These are phyloP conservation scores for Passer montanus DNA, from an alignment of 2,113 vertebrate genomes.

Conservation along the genomic window DNA sequence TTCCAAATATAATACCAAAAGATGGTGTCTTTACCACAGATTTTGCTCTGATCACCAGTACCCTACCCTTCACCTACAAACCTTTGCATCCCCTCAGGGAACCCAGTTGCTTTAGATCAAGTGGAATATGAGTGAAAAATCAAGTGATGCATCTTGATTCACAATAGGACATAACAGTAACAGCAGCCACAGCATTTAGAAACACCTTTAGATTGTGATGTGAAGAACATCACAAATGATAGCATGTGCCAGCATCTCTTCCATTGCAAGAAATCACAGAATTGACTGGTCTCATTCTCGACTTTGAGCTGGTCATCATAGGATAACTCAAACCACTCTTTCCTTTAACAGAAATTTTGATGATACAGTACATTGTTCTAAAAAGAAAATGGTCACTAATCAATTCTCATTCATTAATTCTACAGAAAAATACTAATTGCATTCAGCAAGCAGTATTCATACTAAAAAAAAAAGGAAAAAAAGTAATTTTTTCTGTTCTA, in stretches of 20 bases:
- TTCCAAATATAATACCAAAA: neutral
- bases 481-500: neutral
- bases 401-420: neutral
- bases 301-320: neutral
- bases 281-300: neutral
- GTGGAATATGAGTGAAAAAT: neutral
- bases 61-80: neutral
- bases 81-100: neutral
- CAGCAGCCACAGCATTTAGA: neutral
- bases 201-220: neutral
- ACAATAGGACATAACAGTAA: neutral
- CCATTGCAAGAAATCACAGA: neutral
- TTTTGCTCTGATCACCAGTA: neutral
- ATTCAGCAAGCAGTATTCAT: neutral
- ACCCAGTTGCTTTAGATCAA: neutral
- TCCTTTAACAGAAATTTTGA: neutral
- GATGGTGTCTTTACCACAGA: neutral
- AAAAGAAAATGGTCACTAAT: neutral
- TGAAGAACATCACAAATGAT: neutral
- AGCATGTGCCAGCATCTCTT: neutral
- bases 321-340: neutral
- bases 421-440: neutral
- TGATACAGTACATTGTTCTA: neutral
- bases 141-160: neutral
- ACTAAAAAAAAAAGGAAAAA: neutral